Conservation (phyloP, 2,888 invertebrate species). For the Gastrophysa polygoni region DNA sequence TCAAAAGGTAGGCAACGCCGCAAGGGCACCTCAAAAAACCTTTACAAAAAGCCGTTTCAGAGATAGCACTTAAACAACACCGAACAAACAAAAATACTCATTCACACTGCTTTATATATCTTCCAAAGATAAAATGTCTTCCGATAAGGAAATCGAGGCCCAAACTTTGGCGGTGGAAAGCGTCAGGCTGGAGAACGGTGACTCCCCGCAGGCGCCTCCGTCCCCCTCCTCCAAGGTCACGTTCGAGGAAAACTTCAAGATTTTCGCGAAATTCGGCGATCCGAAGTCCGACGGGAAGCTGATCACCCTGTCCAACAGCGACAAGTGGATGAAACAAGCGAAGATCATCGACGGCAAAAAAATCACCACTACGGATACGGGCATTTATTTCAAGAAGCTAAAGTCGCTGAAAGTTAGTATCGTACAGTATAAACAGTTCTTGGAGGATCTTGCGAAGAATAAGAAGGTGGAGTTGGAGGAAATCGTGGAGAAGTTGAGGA, state of each 20-base stretch:
- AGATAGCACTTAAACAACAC: too few species aligned
- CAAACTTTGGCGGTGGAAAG: constrained; percentile 60
- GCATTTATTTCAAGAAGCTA: constrained; percentile 87
- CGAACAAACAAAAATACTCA: too few species aligned
- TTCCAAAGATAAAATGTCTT: constrained; percentile 28
- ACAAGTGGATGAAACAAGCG: constrained; percentile 96
- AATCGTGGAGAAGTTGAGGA: constrained; percentile 79
- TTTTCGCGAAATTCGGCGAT: constrained; percentile 90
- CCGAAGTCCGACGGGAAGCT: constrained; percentile 85
- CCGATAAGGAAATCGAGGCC: constrained; percentile 32
- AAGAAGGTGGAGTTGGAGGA: constrained; percentile 81
- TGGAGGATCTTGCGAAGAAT: constrained; percentile 84
- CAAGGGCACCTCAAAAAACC: too few species aligned
- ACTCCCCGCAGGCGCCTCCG: constrained; percentile 38
- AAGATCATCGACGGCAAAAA: constrained; percentile 80
- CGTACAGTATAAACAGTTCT: constrained; percentile 82
- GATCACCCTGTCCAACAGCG: constrained; percentile 87
- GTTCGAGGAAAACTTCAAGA: constrained; percentile 76
- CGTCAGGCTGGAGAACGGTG: constrained; percentile 64
- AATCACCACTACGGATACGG: constrained; percentile 90
- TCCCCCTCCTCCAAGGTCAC: constrained; percentile 39
- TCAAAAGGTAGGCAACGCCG: too few species aligned
- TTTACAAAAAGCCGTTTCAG: too few species aligned
- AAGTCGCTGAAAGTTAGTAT: constrained; percentile 79
- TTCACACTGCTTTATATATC: too few species aligned